These are phyloP conservation scores for Aspiorhynchus laticeps DNA, from an alignment of 2,113 vertebrate genomes.

Conservation along the genomic window DNA sequence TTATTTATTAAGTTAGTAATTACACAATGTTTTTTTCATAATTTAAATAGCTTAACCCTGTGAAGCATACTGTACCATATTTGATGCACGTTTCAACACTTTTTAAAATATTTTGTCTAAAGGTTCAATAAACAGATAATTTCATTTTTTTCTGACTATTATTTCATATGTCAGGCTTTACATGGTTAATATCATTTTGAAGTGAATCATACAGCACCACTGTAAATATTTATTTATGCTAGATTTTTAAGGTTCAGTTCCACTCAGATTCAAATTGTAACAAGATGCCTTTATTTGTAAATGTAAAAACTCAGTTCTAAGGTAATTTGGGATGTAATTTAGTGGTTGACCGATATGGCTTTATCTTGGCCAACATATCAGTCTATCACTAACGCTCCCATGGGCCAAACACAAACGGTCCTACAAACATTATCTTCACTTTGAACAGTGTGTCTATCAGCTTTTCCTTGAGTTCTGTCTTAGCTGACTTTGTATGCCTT, in stretches of 20 bases:
- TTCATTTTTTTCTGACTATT: too few relatives aligned
- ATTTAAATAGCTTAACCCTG: too few relatives aligned
- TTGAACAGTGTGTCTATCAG: conserved; percentile 19
- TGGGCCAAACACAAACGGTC: neutral
- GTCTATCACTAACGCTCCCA: neutral
- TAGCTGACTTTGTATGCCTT: conserved; percentile 9
- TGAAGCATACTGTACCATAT: too few relatives aligned
- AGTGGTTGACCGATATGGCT: neutral
- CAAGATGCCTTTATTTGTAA: neutral
- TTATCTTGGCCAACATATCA: neutral
- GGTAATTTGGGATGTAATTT: neutral
- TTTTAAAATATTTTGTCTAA: too few relatives aligned
- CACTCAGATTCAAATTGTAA: neutral
- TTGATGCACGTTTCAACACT: too few relatives aligned
- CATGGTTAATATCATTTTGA: too few relatives aligned
- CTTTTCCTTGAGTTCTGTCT: conserved; percentile 8
- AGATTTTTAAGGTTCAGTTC: neutral
- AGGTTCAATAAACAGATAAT: too few relatives aligned
- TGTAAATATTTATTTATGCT: neutral
- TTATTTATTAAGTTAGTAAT: too few relatives aligned
- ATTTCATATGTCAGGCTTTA: too few relatives aligned
- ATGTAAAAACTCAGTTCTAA: neutral
- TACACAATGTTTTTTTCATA: too few relatives aligned
- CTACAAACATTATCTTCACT: conserved; percentile 16
- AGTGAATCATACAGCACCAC: neutral